Conservation (phyloP, 2,888 invertebrate species). For the Xanthia icteritia region DNA sequence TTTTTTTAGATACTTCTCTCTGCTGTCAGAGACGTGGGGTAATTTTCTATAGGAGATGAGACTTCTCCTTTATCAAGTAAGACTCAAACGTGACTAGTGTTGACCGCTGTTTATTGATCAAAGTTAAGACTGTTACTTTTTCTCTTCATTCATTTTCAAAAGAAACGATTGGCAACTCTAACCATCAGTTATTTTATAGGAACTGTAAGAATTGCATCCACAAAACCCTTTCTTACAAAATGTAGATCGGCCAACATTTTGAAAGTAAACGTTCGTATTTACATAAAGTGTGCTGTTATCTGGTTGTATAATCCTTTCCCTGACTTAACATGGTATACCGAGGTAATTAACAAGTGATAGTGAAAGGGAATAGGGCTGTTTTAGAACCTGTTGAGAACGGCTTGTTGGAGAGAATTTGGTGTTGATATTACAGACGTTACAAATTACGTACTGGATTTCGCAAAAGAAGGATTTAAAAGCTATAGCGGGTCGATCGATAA, state of each 20-base stretch:
- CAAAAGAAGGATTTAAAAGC: neutral
- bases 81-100: neutral
- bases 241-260: constrained; percentile 46
- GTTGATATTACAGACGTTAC: constrained; percentile 1
- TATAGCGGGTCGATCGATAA: neutral
- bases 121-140: neutral
- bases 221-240: constrained; percentile 36
- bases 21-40: too few species aligned
- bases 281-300: constrained; percentile 52
- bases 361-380: constrained; percentile 56
- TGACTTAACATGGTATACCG: constrained; percentile 34
- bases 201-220: neutral
- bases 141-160: neutral
- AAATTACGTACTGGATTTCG: constrained; percentile 1
- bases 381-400: constrained; percentile 42
- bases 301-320: constrained; percentile 63
- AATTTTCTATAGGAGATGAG: too few species aligned
- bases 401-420: neutral
- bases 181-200: neutral
- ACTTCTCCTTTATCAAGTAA: too few species aligned
- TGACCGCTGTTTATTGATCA: neutral
- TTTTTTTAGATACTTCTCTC: too few species aligned
- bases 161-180: neutral
- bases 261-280: constrained; percentile 57
- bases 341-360: constrained; percentile 57